Base-by-base conservation (phyloP, 2,113 vertebrate genomes). In the Zapus hudsonius region DNA sequence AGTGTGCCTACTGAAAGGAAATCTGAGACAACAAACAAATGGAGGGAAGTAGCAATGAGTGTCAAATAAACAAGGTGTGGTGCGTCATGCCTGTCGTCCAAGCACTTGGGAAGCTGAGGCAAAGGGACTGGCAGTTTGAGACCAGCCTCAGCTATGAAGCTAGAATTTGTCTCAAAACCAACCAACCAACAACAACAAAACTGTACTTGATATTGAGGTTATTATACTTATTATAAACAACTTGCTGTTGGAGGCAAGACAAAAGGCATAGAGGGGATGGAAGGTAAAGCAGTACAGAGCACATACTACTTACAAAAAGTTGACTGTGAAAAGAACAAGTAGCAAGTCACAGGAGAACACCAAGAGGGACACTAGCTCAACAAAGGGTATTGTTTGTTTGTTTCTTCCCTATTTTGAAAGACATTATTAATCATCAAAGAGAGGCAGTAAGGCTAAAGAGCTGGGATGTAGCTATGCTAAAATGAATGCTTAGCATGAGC, bases 301-400 rank as follows among this genome's bases (percentile, higher is more conserved):
- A 73, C 1, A 81, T 19, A 90, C 55, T 66, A 93, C 76, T 76
- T 69, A 94, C 2, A 93, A 93, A 94, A 89, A 66, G 6, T 3
- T 69, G 75, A 61, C 81, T 74, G 23, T 69, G 59, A 90, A 89
- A 59, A 87, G 22, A 95, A 79, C 3, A 19, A 84, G 64, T 16
- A 83, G 44, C 29, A 92, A 33, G n/a, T 85, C 67, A 84, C 2
- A 78, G 31, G 57, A 27, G 94, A 66, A 47, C 84, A 29, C 36
- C 85, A 70, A 85, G 7, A 13, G 8, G 84, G 44, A 31, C 44
- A 61, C 42, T 86, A 38, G 13, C 23, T 78, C 31, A 91, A 42
- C 33, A 12, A 23, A 42, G 2, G 16, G 10, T 47, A 12, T 3
- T 52, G 12, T 52, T 38, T 61, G n/a, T 36, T 90, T 36, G 33